A percentile compares a stretch with the other conserved stretches of the same genome.
Conservation (phyloP, 1,140 invertebrate genomes). For the Pinna nobilis region DNA sequence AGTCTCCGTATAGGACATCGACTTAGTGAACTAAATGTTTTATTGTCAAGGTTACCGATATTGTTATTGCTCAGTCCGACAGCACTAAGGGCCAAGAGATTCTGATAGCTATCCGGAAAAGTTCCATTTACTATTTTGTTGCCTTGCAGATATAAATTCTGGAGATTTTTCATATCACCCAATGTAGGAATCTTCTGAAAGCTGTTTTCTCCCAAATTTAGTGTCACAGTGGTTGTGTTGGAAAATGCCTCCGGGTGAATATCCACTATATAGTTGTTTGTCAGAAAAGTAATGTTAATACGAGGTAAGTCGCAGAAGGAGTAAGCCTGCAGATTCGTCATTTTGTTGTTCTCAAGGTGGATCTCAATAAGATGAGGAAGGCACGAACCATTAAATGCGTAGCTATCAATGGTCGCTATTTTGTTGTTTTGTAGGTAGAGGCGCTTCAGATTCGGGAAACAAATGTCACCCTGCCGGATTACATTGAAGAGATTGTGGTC, state of each 20-base stretch:
- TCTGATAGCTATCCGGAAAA: constrained; percentile 44
- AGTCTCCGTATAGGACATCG: constrained; percentile 42
- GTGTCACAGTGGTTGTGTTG: constrained; percentile 29
- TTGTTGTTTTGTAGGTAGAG: constrained; percentile 45
- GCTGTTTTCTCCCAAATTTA: constrained; percentile 48
- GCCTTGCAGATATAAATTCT: constrained; percentile 46
- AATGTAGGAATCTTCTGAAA: constrained; percentile 44
- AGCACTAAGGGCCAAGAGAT: constrained; percentile 10
- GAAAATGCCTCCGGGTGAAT: constrained; percentile 46
- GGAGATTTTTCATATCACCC: constrained; percentile 34
- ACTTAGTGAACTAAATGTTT: constrained; percentile 45
- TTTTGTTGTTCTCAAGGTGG: constrained; percentile 42
- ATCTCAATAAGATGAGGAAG: constrained; percentile 28
- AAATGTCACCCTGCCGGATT: constrained; percentile 25
- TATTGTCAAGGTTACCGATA: constrained; percentile 42
- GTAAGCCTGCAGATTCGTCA: constrained; percentile 32
- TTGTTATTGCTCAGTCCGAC: constrained; percentile 57
- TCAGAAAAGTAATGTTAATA: constrained; percentile 37
- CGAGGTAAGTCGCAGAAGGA: constrained; percentile 36
- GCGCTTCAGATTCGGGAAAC: constrained; percentile 31
- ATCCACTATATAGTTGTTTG: constrained; percentile 44
- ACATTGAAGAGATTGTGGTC: constrained; percentile 47
- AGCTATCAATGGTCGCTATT: constrained; percentile 31
- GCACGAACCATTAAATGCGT: constrained; percentile 32
- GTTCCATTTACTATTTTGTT: constrained; percentile 52